phyloP scores from a whole-genome alignment of 2,888 invertebrate genomes.

The Mechanitis mazaeus region DNA sequence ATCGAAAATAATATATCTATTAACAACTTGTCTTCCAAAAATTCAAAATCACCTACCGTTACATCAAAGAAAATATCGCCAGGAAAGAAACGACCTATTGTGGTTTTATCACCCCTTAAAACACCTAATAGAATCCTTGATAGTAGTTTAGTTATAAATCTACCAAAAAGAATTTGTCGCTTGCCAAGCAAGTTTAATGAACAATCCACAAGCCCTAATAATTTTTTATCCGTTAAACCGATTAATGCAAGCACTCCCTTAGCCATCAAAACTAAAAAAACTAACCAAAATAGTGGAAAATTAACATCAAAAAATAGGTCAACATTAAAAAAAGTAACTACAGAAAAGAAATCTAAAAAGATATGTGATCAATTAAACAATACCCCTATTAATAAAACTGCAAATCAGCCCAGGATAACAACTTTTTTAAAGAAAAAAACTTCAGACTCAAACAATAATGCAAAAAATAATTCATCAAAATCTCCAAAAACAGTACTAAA shows the following conservation, averaged over 20 bases:
- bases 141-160: constrained; percentile 41
- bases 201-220: constrained; percentile 56
- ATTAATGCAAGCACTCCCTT: constrained; percentile 59
- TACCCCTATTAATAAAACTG: not conserved
- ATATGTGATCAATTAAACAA: constrained; percentile 23
- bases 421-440: constrained; percentile 13
- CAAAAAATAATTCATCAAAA: constrained; percentile 20
- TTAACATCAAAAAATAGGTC: constrained; percentile 10
- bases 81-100: constrained; percentile 12
- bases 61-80: constrained; percentile 8
- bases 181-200: constrained; percentile 60
- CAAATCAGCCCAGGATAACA: constrained; percentile 31
- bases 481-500: constrained; percentile 5
- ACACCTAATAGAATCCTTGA: constrained; percentile 39
- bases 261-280: constrained; percentile 31
- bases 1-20: constrained; percentile 38
- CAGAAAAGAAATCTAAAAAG: constrained; percentile 16
- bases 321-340: constrained; percentile 7
- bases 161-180: constrained; percentile 55
- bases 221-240: constrained; percentile 52
- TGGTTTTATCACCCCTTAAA: constrained; percentile 38
- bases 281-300: constrained; percentile 19
- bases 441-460: constrained; percentile 51
- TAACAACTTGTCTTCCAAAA: not conserved
- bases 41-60: not conserved